Evolutionary conservation across 2,113 vertebrate genomes (phyloP).

Genomic region (Indicator indicator): DNA sequence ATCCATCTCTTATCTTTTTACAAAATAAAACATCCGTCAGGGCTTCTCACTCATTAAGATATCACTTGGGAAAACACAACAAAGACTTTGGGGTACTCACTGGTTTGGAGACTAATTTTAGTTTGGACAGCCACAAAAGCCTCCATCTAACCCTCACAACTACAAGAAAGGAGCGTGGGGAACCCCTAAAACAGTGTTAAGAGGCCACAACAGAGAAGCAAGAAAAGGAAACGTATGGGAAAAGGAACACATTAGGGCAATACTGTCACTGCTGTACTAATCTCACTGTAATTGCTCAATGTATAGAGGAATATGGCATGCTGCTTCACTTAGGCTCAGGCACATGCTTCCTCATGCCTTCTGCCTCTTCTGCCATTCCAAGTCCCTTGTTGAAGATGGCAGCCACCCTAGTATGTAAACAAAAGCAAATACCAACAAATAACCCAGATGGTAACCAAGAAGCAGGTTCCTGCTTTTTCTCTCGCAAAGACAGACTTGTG

Average conservation of each 20-base stretch:
- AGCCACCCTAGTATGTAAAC: background rate
- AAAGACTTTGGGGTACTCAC: slow-evolving; percentile 3
- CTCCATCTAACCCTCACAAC: background rate
- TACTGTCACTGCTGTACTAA: background rate
- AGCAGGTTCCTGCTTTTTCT: background rate
- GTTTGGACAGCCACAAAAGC: slow-evolving; percentile 15
- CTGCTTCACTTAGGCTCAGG: background rate
- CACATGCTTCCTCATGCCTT: background rate
- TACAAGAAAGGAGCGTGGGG: background rate
- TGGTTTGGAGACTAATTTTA: slow-evolving; percentile 36
- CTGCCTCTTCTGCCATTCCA: background rate
- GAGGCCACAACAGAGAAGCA: background rate
- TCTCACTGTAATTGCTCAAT: background rate
- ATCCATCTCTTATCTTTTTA: background rate
- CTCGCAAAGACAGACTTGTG: background rate
- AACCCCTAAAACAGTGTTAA: background rate
- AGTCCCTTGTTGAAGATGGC: background rate
- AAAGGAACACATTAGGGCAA: background rate
- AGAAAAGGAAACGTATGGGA: background rate
- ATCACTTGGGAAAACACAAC: slow-evolving; percentile 9
- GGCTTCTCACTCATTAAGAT: background rate
- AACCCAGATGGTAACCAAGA: background rate
- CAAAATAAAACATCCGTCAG: slow-evolving; percentile 36
- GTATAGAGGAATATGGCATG: background rate
- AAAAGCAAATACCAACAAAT: slow-evolving; percentile 1